These are phyloP conservation scores for Sipha maydis DNA, from an alignment of 2,888 invertebrate genomes.

Conservation along the genomic window DNA sequence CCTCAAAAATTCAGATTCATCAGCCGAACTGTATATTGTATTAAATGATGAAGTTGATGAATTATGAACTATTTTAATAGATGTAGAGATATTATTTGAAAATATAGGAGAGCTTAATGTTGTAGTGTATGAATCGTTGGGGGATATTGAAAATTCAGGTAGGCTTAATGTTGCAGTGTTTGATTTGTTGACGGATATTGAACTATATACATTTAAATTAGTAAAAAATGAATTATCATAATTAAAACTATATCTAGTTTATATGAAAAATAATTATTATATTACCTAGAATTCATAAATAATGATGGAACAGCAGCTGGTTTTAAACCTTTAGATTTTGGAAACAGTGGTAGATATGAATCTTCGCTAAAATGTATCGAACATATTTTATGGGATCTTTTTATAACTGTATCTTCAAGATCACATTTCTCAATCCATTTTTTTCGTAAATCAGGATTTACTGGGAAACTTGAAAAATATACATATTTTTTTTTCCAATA, in stretches of 20 bases:
- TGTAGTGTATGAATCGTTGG: background rate
- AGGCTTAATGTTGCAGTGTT: background rate
- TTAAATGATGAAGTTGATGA: conserved; percentile 3
- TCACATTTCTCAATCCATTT: too few species aligned
- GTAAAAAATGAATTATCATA: too few species aligned
- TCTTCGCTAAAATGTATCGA: background rate
- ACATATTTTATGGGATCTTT: too few species aligned
- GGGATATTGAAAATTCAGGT: background rate
- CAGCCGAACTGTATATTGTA: conserved; percentile 4
- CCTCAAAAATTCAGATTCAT: conserved; percentile 7
- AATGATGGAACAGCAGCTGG: background rate
- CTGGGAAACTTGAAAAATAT: too few species aligned
- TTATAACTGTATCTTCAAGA: too few species aligned
- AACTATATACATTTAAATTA: too few species aligned
- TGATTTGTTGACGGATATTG: too few species aligned
- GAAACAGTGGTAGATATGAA: background rate
- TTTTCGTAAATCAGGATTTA: too few species aligned
- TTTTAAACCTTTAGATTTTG: background rate
- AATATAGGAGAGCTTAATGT: background rate
- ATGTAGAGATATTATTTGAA: background rate
- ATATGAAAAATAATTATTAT: too few species aligned
- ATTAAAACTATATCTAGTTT: too few species aligned
- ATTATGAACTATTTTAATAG: conserved; percentile 8
- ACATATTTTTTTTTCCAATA: too few species aligned
- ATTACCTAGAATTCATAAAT: background rate